A percentile compares a stretch with the other conserved stretches of the same genome.
Conservation (phyloP, 1,140 invertebrate genomes). For the Hycleus cichorii region DNA sequence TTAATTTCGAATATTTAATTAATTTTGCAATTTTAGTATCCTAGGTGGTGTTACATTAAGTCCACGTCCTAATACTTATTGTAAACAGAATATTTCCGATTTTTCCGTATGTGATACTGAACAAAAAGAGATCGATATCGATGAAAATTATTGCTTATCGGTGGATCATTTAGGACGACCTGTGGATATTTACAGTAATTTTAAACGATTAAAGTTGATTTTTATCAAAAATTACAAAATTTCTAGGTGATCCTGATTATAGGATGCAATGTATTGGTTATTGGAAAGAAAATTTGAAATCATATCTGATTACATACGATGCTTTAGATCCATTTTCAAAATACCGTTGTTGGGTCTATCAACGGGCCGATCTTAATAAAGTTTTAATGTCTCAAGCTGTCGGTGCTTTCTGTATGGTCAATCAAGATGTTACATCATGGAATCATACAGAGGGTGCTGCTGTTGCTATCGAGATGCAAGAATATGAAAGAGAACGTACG, state of each 20-base stretch:
- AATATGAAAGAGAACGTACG: constrained; percentile 85
- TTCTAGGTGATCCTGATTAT: constrained; percentile 85
- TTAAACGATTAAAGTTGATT: background rate
- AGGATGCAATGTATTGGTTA: constrained; percentile 95
- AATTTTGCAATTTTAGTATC: constrained; percentile 51
- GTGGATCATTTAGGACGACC: constrained; percentile 90
- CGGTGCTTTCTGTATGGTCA: constrained; percentile 83
- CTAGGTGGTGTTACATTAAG: constrained; percentile 88
- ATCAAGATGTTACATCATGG: constrained; percentile 82
- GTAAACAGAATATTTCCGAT: constrained; percentile 90
- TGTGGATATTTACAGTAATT: constrained; percentile 83
- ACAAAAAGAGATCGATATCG: constrained; percentile 87
- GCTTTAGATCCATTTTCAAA: constrained; percentile 91
- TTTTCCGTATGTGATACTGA: constrained; percentile 90
- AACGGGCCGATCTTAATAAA: constrained; percentile 86
- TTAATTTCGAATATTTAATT: constrained; percentile 4
- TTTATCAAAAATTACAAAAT: constrained; percentile 1
- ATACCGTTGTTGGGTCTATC: constrained; percentile 97
- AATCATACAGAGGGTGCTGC: constrained; percentile 86
- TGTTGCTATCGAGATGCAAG: constrained; percentile 81
- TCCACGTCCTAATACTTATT: constrained; percentile 86
- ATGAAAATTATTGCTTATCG: constrained; percentile 93
- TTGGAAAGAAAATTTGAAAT: constrained; percentile 97
- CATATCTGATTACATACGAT: constrained; percentile 94
- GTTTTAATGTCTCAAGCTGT: constrained; percentile 84